A percentile compares a stretch with the other conserved stretches of the same genome.
phyloP scores from a whole-genome alignment of 2,888 invertebrate genomes.

The Noctua pronuba region DNA sequence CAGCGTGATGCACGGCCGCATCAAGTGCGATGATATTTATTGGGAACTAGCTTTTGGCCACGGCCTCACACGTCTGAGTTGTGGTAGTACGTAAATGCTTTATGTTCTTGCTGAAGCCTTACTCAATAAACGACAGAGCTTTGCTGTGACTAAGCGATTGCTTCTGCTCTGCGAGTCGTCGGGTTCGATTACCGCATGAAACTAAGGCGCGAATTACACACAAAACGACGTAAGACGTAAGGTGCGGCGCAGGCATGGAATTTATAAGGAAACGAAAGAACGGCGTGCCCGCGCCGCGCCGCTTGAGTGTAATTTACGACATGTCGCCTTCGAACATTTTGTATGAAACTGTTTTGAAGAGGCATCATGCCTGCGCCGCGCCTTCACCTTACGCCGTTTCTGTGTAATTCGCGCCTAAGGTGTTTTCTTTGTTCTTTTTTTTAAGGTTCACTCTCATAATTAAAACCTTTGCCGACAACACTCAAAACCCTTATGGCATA shows the following conservation, averaged over 20 bases:
- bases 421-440: background rate
- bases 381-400: too few relatives aligned
- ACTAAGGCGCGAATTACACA: too few relatives aligned
- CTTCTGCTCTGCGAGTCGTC: background rate
- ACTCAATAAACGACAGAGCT: conserved; percentile 41
- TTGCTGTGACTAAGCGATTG: background rate
- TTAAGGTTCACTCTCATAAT: background rate
- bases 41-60: conserved; percentile 50
- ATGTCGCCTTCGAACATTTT: too few relatives aligned
- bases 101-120: conserved; percentile 30
- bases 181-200: background rate
- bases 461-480: background rate
- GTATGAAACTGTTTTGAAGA: too few relatives aligned
- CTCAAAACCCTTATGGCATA: background rate
- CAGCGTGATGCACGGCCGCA: conserved; percentile 63
- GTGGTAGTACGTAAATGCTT: conserved; percentile 26
- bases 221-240: too few relatives aligned
- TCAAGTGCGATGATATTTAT: conserved; percentile 60
- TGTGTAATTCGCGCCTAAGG: too few relatives aligned
- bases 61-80: conserved; percentile 25
- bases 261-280: too few relatives aligned
- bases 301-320: too few relatives aligned
- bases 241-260: too few relatives aligned
- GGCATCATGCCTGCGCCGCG: too few relatives aligned
- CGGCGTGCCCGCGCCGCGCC: too few relatives aligned